Evolutionary conservation across 2,113 vertebrate genomes (phyloP).

Genomic region (Girardinichthys multiradiatus): DNA sequence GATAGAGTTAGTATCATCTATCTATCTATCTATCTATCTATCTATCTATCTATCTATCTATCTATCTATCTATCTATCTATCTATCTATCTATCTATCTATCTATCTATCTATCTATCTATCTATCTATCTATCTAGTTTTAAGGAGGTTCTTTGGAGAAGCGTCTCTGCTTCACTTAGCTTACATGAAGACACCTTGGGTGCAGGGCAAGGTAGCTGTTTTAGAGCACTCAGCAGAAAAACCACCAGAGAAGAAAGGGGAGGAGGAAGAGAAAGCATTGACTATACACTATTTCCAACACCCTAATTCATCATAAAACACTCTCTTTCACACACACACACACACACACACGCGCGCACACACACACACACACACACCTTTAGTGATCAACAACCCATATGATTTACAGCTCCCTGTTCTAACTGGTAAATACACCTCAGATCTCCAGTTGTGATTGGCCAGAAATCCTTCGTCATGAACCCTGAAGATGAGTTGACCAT

Average conservation of each 20-base stretch:
- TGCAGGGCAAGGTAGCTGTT: constrained; percentile 42
- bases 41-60: too few relatives aligned
- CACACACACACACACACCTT: constrained; percentile 9
- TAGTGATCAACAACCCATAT: constrained; percentile 3
- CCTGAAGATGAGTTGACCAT: constrained; percentile 69
- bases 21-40: too few relatives aligned
- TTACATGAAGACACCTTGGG: constrained; percentile 58
- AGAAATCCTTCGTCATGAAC: constrained; percentile 42
- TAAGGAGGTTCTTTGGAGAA: too few relatives aligned
- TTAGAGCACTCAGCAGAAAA: constrained; percentile 68
- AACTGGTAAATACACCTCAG: constrained; percentile 61
- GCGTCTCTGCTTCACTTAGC: constrained; percentile 63
- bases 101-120: too few relatives aligned
- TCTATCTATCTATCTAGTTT: too few relatives aligned
- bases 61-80: too few relatives aligned
- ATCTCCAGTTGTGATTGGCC: constrained; percentile 68
- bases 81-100: too few relatives aligned
- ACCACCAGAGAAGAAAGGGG: constrained; percentile 30
- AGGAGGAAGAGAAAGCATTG: constrained; percentile 32
- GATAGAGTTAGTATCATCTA: too few relatives aligned
- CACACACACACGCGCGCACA: constrained; percentile 17
- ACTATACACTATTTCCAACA: constrained; percentile 51
- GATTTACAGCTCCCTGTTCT: constrained; percentile 42
- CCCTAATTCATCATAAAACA: constrained; percentile 68
- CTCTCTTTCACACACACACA: constrained; percentile 25